phyloP scores from a whole-genome alignment of 2,113 vertebrate genomes.

The Chiloscyllium plagiosum region DNA sequence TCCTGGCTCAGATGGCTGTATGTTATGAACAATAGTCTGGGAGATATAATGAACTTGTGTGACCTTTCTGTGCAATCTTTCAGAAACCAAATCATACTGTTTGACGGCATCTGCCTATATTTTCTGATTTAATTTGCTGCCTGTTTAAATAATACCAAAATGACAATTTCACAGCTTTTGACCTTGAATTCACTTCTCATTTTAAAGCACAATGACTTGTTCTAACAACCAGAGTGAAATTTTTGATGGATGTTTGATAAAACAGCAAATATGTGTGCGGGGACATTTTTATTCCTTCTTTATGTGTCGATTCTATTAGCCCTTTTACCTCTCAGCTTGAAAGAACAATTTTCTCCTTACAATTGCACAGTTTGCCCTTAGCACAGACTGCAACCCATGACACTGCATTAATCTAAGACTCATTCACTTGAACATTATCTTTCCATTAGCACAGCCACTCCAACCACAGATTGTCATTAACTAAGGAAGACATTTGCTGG shows the following conservation, averaged over 20 bases:
- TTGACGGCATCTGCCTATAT: not conserved
- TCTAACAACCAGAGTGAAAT: not conserved
- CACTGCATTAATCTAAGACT: constrained; percentile 21
- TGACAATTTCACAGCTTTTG: not conserved
- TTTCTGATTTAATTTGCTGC: not conserved
- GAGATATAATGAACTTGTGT: not conserved
- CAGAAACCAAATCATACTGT: not conserved
- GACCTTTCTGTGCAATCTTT: not conserved
- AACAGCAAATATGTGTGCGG: too few relatives aligned
- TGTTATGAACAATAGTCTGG: not conserved
- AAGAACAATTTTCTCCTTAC: not conserved
- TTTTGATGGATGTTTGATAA: not conserved
- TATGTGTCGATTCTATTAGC: not conserved
- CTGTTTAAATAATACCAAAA: not conserved
- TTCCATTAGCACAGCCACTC: not conserved
- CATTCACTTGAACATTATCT: constrained; percentile 12
- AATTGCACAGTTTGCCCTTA: not conserved
- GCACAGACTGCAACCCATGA: not conserved
- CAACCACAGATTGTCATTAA: not conserved
- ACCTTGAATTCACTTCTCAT: not conserved
- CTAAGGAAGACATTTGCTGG: not conserved
- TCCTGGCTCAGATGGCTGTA: not conserved
- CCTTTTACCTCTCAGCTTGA: not conserved
- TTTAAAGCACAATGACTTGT: not conserved
- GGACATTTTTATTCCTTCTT: not conserved